Base-by-base conservation (phyloP, 2,113 vertebrate species). In the Monopterus albus region DNA sequence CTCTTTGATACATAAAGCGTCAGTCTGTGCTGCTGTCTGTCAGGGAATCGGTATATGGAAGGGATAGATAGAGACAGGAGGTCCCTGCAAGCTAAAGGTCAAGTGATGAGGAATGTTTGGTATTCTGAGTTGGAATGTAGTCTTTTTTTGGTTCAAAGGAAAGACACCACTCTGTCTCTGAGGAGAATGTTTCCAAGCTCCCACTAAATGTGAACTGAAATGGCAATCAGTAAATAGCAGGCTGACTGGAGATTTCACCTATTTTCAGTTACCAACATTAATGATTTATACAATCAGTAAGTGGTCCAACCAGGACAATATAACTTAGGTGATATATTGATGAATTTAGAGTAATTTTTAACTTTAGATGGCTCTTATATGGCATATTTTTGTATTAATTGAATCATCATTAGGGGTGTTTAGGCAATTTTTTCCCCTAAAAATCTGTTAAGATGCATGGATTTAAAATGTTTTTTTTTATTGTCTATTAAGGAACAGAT, bases 91-190 rank as follows among this genome's bases (percentile, higher is more conserved):
- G 69, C 57, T 76, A 90, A 89, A 89, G 83, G 83, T 84, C 82
- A 90, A 72, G 67, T 83, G 79, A 84, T 81, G 80, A 69, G 51
- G 77, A 72, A 65, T 55, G 76, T 88, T 89, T 84, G 58, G 46
- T 74, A 74, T 84, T 82, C 49, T 47, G 56, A 58, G 60, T 26
- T 55, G 40, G 67, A 66, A 57, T 64, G 56, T 18, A 61, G 66
- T 73, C 61, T 75, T 33, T 26, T 71, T 18, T 40, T 66, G 66
- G 63, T 78, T 72, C 36, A 69, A 35, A 57, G 71, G 33, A 69
- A 40, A 75, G 53, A 57, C 6, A 33, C 39, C 38, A 39, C 21
- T 69, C 35, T 43, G 43, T 58, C 38, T 74, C 67, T 46, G 58
- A 78, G 71, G 64, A 35, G 53, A 69, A 13, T 11, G 4, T 55